Base-by-base conservation (phyloP, 1,140 invertebrate genomes). In the Euura saliciscinereae region DNA sequence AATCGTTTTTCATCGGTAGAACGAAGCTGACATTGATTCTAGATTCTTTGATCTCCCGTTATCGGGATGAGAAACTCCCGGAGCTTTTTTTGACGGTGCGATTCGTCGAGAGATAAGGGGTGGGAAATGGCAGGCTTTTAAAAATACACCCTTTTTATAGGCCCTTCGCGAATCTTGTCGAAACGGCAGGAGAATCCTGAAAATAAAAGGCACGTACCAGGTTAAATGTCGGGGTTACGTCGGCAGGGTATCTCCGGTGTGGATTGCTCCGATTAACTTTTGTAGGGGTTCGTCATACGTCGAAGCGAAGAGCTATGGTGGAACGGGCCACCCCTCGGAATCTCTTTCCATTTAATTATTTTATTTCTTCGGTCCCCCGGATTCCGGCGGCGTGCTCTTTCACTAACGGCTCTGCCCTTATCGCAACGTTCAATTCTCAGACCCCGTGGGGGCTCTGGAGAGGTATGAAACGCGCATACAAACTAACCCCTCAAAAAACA, bases 401-500 rank as follows among this genome's bases (percentile, higher is more conserved):
- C 51, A 59, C 51, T 28, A 28, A 28, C 28, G 28, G 28, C 28
- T 28, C 28, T n/a, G 51, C 51, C 51, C 51, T 59, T 59, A 59
- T 59, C 51, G 51, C 51, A 59, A 59, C 51, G 51, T 59, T 59
- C 51, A 59, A 8, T 59, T 59, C 51, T 28, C 28, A 28, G 28
- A 59, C 51, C 51, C 51, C 51, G 51, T 11, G 51, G 13, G 51
- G 51, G 51, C 51, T 59, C 51, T 59, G 51, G 13, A 59, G 51
- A 59, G 51, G 66, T 67, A 67, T 44, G 66, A 67, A 28, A 44
- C 43, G 66, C 43, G 66, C 66, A 67, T 67, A 67, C 66, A 67
- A 67, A 67, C 66, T 67, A 44, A 44, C 66, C 10, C 66, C 43
- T 28, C 66, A 11, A 67, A 67, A 67, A 67, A 10, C 66, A 67